Conservation (phyloP, 2,888 invertebrate genomes). For the Cryptus armator region DNA sequence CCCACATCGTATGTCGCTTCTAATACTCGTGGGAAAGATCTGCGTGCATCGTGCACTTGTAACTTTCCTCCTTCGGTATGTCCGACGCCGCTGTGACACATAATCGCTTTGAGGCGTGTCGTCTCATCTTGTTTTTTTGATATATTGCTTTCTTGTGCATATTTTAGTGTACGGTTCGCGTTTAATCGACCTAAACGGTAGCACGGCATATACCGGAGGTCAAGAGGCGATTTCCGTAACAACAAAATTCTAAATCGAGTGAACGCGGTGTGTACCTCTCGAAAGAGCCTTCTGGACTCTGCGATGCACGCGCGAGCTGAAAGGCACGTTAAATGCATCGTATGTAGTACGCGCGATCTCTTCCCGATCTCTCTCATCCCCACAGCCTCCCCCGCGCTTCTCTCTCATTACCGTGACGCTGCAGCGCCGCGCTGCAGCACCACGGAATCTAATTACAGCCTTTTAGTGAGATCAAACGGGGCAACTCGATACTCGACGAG, state of each 20-base stretch:
- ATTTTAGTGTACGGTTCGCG: not conserved
- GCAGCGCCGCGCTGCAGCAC: not conserved
- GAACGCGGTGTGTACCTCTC: constrained; percentile 4
- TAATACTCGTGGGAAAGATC: constrained; percentile 61
- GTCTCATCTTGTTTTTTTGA: constrained; percentile 3
- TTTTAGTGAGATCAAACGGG: constrained; percentile 60
- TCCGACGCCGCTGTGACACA: constrained; percentile 31
- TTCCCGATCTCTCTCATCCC: constrained; percentile 16
- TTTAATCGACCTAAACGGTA: constrained; percentile 57
- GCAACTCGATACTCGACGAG: constrained; percentile 53
- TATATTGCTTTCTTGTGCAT: constrained; percentile 4
- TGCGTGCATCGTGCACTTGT: constrained; percentile 33
- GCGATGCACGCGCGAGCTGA: constrained; percentile 20
- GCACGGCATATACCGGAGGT: constrained; percentile 14
- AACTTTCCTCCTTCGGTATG: constrained; percentile 35
- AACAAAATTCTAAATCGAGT: constrained; percentile 53
- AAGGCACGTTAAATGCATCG: constrained; percentile 20
- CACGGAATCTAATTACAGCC: constrained; percentile 54
- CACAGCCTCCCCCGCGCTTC: not conserved
- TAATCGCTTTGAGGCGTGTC: constrained; percentile 63
- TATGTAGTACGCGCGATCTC: constrained; percentile 21
- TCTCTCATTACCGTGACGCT: constrained; percentile 5
- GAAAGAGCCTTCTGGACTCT: constrained; percentile 4
- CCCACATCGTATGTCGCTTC: constrained; percentile 34
- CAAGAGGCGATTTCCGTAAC: constrained; percentile 52